Percentiles rank a stretch among this genome's conserved stretches.
Conservation (phyloP, 2,888 invertebrate species). For the Sisyra terminalis region DNA sequence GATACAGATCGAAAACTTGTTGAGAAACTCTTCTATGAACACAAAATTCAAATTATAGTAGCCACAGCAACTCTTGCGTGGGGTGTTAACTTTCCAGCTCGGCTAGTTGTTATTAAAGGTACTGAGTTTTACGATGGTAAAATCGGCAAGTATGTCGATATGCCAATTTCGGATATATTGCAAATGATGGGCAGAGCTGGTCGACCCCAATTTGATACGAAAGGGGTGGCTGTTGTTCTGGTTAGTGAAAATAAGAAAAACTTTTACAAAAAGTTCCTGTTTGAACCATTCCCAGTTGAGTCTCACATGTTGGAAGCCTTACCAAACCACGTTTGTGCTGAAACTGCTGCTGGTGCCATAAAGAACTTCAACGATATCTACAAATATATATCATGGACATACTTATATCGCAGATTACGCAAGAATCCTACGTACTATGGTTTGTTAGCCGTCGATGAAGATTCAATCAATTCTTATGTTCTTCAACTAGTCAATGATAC, state of each 20-base stretch:
- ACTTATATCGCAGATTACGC: slow-evolving; percentile 82
- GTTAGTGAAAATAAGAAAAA: slow-evolving; percentile 96
- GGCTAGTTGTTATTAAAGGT: slow-evolving; percentile 91
- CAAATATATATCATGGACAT: slow-evolving; percentile 98
- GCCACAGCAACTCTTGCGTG: slow-evolving; percentile 97
- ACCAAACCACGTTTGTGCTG: slow-evolving; percentile 95
- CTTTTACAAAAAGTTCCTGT: slow-evolving; percentile 97
- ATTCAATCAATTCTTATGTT: slow-evolving; percentile 56
- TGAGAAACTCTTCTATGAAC: slow-evolving; percentile 86
- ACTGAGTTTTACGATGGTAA: slow-evolving; percentile 99
- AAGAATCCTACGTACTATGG: slow-evolving; percentile 88
- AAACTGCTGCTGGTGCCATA: slow-evolving; percentile 92
- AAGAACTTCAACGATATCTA: slow-evolving; percentile 79
- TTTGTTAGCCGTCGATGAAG: slow-evolving; percentile 51
- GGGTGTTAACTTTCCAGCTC: slow-evolving; percentile 99
- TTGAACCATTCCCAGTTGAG: slow-evolving; percentile 98
- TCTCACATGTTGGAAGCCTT: slow-evolving; percentile 82
- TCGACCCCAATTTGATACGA: slow-evolving; percentile 89
- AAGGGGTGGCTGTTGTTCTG: slow-evolving; percentile 72
- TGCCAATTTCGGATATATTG: slow-evolving; percentile 98
- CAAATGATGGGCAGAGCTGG: slow-evolving; percentile 99
- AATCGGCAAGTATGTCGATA: slow-evolving; percentile 90
- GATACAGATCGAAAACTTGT: slow-evolving; percentile 81
- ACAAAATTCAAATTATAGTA: slow-evolving; percentile 88
- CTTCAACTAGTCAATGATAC: slow-evolving; percentile 68